Evolutionary conservation across 2,797 vertebrate genomes (phyloP), one percentile per base, ranked within the genome.

Genomic region (Cryptoblepharus egeriae): DNA sequence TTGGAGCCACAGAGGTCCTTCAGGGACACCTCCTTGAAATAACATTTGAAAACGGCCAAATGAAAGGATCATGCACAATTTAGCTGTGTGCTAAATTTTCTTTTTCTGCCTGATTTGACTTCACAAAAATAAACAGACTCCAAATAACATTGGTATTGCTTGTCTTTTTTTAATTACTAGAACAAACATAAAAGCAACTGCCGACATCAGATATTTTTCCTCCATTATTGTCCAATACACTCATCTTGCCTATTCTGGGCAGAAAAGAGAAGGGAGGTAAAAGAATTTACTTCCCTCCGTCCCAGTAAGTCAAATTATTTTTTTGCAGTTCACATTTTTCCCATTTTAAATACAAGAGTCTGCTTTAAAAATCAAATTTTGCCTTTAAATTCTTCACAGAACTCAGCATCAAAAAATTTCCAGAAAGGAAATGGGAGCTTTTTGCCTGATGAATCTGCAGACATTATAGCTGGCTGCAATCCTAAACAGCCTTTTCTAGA

Each of bases 361-460:
- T 20, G 30, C 3, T 30, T 65, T 65, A 58, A 57, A 12, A 57
- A 42, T 65, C 18, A 20, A 57, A 77, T 86, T 74, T 67, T 74
- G 68, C 70, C n/a, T 16, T 55, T 73, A 71, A 20, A 22, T 67
- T 68, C 26, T 12, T 67, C 24, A 35, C 79, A 75, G 69, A 76
- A 32, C 64, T 88, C 85, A 60, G 37, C 39, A 74, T 67, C 63
- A 87, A 77, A 60, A 79, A 79, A 67, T 35, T 58, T 52, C 80
- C 7, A 60, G 32, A 57, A 22, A 30, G 30, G n/a, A n/a, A n/a
- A n/a, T n/a, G n/a, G n/a, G n/a, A n/a, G n/a, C n/a, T n/a, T n/a
- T n/a, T n/a, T n/a, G n/a, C n/a, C n/a, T n/a, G n/a, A n/a, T n/a
- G n/a, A n/a, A n/a, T n/a, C n/a, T n/a, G n/a, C n/a, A n/a, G n/a